phyloP scores from a whole-genome alignment of 2,113 vertebrate species.

The Platichthys flesus region DNA sequence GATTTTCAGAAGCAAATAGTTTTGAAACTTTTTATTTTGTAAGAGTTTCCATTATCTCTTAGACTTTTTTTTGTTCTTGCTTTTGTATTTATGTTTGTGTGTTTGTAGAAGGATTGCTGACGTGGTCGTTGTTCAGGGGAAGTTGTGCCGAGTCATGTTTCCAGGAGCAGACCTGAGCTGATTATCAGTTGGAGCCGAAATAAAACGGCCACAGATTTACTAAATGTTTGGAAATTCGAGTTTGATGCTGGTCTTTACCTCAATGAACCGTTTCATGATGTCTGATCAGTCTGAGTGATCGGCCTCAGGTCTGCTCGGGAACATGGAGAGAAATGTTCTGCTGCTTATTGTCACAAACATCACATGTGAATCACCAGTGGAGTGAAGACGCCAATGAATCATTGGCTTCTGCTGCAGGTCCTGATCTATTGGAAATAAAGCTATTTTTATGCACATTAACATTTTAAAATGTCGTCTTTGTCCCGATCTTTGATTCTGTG shows the following conservation, averaged over 20 bases:
- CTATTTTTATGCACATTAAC: constrained; percentile 83
- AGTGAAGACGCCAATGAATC: constrained; percentile 77
- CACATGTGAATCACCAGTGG: constrained; percentile 77
- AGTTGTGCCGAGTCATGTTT: constrained; percentile 58
- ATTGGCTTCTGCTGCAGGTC: constrained; percentile 79
- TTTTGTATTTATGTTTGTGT: constrained; percentile 79
- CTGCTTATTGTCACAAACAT: constrained; percentile 81
- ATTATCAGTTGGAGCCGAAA: background rate
- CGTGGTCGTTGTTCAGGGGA: constrained; percentile 68
- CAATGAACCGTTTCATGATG: background rate
- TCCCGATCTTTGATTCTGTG: background rate
- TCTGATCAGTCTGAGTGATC: background rate
- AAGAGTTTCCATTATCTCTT: constrained; percentile 80
- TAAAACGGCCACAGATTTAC: background rate
- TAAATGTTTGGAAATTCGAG: background rate
- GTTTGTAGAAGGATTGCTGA: constrained; percentile 78
- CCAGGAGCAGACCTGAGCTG: constrained; percentile 16
- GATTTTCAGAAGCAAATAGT: constrained; percentile 78
- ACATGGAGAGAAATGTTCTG: constrained; percentile 70
- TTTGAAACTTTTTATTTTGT: constrained; percentile 77
- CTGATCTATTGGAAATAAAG: constrained; percentile 83
- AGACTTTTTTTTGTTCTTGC: constrained; percentile 59
- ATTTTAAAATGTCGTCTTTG: constrained; percentile 24
- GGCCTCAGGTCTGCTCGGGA: constrained; percentile 40
- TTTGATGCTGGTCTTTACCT: background rate